These are phyloP conservation scores for Desmophyllum pertusum DNA, from an alignment of 92 coral and sea anemone genomes.

Conservation along the genomic window DNA sequence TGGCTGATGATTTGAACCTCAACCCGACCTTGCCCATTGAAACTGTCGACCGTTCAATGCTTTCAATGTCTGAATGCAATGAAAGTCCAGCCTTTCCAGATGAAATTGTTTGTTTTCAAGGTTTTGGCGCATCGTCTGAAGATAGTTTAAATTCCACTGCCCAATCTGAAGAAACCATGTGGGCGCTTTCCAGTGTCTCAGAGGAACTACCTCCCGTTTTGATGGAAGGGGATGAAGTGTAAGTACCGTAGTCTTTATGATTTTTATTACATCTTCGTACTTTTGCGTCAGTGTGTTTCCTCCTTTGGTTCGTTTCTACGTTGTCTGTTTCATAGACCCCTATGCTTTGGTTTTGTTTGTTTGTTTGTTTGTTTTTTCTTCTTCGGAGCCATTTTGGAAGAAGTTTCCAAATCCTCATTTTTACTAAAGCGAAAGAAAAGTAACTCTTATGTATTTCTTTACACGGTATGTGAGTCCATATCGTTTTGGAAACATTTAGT, in stretches of 20 bases:
- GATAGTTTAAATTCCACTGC: background rate
- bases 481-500: background rate
- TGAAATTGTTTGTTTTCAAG: conserved; percentile 19
- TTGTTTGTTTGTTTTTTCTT: too few species aligned
- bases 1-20: conserved; percentile 5
- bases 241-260: conserved; percentile 6
- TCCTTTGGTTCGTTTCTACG: background rate
- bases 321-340: conserved; percentile 1
- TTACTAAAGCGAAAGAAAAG: background rate
- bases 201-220: conserved; percentile 22
- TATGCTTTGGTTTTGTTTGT: too few species aligned
- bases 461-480: background rate
- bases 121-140: conserved; percentile 22
- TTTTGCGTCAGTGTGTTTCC: background rate
- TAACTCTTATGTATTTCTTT: background rate
- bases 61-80: conserved; percentile 8
- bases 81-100: conserved; percentile 26
- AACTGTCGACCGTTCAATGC: conserved; percentile 4
- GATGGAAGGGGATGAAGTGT: conserved; percentile 27
- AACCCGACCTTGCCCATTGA: conserved; percentile 15
- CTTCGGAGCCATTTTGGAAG: background rate
- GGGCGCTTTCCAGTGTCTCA: conserved; percentile 20
- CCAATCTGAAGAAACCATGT: conserved; percentile 1
- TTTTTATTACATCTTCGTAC: too few species aligned
- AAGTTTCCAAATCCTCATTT: background rate